Evolutionary conservation across 1,140 invertebrate species (phyloP), one percentile per base, ranked within the genome.

Genomic region (Wasmannia auropunctata): DNA sequence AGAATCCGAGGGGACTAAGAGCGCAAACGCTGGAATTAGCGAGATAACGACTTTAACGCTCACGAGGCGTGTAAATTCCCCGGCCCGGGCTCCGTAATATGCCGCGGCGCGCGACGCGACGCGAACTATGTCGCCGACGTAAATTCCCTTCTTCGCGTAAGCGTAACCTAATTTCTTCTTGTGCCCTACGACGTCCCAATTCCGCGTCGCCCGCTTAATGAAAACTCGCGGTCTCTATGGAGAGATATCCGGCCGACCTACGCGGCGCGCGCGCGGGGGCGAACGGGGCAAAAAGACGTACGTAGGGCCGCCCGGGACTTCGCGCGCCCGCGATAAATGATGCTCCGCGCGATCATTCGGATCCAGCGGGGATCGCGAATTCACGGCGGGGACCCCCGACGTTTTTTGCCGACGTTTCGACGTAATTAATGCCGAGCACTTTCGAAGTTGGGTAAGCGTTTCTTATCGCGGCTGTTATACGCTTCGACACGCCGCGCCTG

Each of bases 81-180:
- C 37, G 37, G 19, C 7, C 34, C 25, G 1, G 19, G 51, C 25
- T 81, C n/a, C 34, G 43, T 83, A 83, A 60, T 72, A 72, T 19
- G 65, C 46, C 11, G 49, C 65, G 34, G 46, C 16, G 46, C 10
- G 56, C 75, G 75, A 58, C 51, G 56, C 74, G 37, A 76, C 43
- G 46, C 79, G 67, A 83, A 83, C 79, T 46, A 83, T 83, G 79
- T 83, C 79, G 67, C 54, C 56, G 67, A 83, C 25, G 79, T 74
- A 74, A 83, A 83, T 83, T 83, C 54, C 67, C 65, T 72, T 81
- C 79, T 83, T 83, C 51, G 67, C 67, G 65, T 81, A 34, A 79
- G 74, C 49, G 49, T 83, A 83, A 83, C 54, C 65, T 67, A 81
- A 81, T 81, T 83, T 83, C 79, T 83, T 83, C 79, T 83, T 83